phyloP scores from a whole-genome alignment of 1,140 invertebrate species.

The Drosophila willistoni region DNA sequence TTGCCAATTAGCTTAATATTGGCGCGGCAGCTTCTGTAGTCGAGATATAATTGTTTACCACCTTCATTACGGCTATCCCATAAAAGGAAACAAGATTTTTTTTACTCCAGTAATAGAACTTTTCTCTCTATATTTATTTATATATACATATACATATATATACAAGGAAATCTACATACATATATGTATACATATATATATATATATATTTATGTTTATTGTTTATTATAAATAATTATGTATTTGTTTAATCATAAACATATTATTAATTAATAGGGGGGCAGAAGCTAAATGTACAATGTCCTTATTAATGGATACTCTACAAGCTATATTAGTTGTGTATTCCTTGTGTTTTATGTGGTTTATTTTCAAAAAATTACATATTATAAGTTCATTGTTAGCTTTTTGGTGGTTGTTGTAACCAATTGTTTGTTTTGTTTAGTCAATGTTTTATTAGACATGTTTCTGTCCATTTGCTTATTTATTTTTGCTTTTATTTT shows the following conservation, averaged over 20 bases:
- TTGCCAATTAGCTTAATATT: no score
- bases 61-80: neutral
- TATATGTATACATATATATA: slow-evolving; percentile 2
- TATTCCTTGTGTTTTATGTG: neutral
- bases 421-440: neutral
- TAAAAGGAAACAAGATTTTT: slow-evolving; percentile 7
- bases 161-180: slow-evolving; percentile 8
- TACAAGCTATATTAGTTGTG: slow-evolving; percentile 3
- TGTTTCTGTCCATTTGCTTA: no score
- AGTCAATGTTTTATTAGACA: no score
- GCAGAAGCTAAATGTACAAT: slow-evolving; percentile 24
- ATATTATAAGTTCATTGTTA: neutral
- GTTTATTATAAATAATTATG: slow-evolving; percentile 37
- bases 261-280: slow-evolving; percentile 31
- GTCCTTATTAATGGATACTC: neutral
- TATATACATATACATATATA: neutral
- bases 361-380: neutral
- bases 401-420: neutral
- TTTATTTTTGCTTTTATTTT: neutral
- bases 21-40: neutral
- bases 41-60: neutral
- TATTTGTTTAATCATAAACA: slow-evolving; percentile 11
- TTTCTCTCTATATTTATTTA: slow-evolving; percentile 1
- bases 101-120: neutral
- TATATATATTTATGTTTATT: slow-evolving; percentile 14